Evolutionary conservation across 1,140 invertebrate genomes (phyloP).

Genomic region (Aplysia californica): DNA sequence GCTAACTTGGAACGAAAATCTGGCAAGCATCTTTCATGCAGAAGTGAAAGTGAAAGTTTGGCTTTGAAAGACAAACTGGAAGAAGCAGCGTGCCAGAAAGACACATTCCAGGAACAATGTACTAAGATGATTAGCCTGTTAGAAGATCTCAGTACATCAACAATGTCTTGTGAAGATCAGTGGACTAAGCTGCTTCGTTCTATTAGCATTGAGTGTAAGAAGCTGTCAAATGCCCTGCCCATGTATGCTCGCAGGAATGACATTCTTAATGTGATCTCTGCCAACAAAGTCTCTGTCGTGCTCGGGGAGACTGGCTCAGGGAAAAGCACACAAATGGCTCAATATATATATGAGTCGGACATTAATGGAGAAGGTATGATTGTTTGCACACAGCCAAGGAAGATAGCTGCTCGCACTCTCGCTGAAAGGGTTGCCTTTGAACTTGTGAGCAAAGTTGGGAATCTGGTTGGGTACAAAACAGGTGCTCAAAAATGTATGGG

Average conservation of each 20-base stretch:
- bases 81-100: conserved; percentile 44
- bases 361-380: conserved; percentile 76
- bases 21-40: too few relatives aligned
- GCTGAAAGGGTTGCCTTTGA: conserved; percentile 60
- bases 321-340: conserved; percentile 70
- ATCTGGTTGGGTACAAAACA: conserved; percentile 70
- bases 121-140: conserved; percentile 19
- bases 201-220: conserved; percentile 48
- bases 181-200: conserved; percentile 32
- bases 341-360: conserved; percentile 67
- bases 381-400: conserved; percentile 71
- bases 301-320: conserved; percentile 97
- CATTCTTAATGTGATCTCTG: conserved; percentile 43
- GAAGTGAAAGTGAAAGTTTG: conserved; percentile 15
- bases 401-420: conserved; percentile 61
- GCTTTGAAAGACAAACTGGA: conserved; percentile 45
- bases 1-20: too few relatives aligned
- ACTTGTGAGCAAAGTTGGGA: conserved; percentile 48
- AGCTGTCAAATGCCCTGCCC: conserved; percentile 48
- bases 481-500: conserved; percentile 76
- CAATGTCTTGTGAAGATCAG: conserved; percentile 28
- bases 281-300: conserved; percentile 76
- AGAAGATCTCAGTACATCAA: conserved; percentile 22
- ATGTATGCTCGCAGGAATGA: conserved; percentile 57
- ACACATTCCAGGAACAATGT: conserved; percentile 39